phyloP scores from a whole-genome alignment of 2,888 invertebrate species.

The Danaus chrysippus region DNA sequence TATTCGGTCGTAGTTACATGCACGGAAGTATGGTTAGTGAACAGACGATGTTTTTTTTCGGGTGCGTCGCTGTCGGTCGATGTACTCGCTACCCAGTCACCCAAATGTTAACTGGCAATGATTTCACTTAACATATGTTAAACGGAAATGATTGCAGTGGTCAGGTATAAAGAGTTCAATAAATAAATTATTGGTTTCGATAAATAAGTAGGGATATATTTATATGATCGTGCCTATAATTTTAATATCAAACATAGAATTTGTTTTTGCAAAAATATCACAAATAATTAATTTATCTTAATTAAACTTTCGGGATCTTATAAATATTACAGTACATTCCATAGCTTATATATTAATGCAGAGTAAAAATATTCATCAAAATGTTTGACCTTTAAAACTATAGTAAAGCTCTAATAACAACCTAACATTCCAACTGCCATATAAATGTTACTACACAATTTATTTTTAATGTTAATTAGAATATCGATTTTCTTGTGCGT shows the following conservation, averaged over 20 bases:
- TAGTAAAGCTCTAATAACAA: not conserved
- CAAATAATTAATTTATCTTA: no score
- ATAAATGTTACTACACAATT: not conserved
- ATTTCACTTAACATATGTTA: constrained; percentile 48
- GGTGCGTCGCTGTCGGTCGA: constrained; percentile 33
- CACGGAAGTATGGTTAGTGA: constrained; percentile 35
- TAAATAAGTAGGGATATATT: no score
- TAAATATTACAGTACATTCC: no score
- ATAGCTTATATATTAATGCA: no score
- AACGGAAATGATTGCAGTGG: not conserved
- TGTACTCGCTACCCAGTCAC: constrained; percentile 49
- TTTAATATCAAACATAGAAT: no score
- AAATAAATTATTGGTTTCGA: not conserved
- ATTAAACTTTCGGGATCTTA: no score
- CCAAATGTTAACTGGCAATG: constrained; percentile 55
- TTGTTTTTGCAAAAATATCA: no score
- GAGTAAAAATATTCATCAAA: no score
- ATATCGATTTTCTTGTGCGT: not conserved
- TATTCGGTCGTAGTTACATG: constrained; percentile 9
- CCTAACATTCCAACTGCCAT: not conserved
- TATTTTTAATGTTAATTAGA: constrained; percentile 1
- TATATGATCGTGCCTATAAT: not conserved
- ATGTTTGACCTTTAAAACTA: not conserved
- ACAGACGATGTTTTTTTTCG: constrained; percentile 31
- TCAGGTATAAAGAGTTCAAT: not conserved